Percentiles rank a stretch among this genome's conserved stretches.
phyloP scores from a whole-genome alignment of 2,888 invertebrate genomes.

The Halictus ligatus region DNA sequence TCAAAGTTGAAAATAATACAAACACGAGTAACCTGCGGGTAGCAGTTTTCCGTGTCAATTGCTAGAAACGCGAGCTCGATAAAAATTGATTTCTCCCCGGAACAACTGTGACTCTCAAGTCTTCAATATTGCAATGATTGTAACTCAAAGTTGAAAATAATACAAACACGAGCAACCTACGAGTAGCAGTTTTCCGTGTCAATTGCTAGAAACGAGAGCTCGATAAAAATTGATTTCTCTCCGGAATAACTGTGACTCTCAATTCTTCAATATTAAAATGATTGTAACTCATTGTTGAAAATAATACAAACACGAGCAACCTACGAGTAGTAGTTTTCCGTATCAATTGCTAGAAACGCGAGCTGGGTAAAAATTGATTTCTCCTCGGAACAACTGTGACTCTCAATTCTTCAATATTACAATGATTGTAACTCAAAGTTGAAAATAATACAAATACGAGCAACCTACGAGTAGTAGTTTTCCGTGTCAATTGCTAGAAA shows the following conservation, averaged over 20 bases:
- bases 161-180: neutral
- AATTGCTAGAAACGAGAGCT: neutral
- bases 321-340: neutral
- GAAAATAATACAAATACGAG: neutral
- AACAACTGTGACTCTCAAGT: neutral
- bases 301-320: neutral
- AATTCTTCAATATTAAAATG: neutral
- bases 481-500: neutral
- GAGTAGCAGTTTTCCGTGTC: neutral
- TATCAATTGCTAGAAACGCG: neutral
- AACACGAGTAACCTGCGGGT: neutral
- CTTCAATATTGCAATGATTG: neutral
- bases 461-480: neutral
- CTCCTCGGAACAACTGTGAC: neutral
- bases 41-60: neutral
- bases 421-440: neutral
- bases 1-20: neutral
- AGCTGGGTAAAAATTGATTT: neutral
- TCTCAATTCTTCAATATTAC: neutral
- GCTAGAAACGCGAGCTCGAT: neutral
- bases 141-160: neutral
- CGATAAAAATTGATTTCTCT: neutral
- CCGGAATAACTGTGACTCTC: neutral
- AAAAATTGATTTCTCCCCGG: neutral
- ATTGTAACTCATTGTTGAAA: neutral